Percentiles rank a stretch among this genome's conserved stretches.
Conservation (phyloP, 2,797 vertebrate genomes). For the Alosa sapidissima region DNA sequence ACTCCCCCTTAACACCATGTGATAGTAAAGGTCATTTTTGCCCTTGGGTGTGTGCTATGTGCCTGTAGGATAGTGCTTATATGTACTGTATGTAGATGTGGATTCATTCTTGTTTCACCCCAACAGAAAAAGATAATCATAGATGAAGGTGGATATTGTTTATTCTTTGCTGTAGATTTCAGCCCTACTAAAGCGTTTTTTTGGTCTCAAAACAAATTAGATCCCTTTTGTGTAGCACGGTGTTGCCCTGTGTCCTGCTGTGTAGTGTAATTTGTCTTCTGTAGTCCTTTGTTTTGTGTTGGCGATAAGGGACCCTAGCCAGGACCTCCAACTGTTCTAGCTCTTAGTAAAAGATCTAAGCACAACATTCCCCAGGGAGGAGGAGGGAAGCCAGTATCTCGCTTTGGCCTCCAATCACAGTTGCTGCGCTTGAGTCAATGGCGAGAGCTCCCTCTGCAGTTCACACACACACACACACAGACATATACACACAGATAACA, state of each 20-base stretch:
- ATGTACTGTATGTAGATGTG: neutral
- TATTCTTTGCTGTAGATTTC: neutral
- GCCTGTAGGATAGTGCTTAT: neutral
- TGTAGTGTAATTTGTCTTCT: conserved; percentile 13
- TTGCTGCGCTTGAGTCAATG: conserved; percentile 7
- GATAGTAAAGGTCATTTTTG: neutral
- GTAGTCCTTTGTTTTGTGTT: neutral
- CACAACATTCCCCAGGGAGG: conserved; percentile 1
- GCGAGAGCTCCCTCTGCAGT: conserved; percentile 22
- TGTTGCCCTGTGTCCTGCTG: neutral
- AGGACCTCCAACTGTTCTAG: conserved; percentile 6
- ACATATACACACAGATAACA: conserved; percentile 5
- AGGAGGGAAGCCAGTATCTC: conserved; percentile 17
- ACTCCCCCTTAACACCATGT: neutral
- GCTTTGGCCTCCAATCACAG: neutral
- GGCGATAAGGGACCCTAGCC: conserved; percentile 4
- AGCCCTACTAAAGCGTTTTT: neutral
- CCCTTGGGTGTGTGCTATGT: neutral
- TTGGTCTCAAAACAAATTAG: neutral
- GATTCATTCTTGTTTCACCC: neutral
- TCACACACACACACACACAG: conserved; percentile 12
- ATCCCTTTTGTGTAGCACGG: conserved; percentile 6
- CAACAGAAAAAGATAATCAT: neutral
- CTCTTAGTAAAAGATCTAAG: conserved; percentile 22
- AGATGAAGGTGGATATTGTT: neutral